Evolutionary conservation across 2,888 invertebrate genomes (phyloP), one percentile per base, ranked within the genome.

Genomic region (Magallana nippona): DNA sequence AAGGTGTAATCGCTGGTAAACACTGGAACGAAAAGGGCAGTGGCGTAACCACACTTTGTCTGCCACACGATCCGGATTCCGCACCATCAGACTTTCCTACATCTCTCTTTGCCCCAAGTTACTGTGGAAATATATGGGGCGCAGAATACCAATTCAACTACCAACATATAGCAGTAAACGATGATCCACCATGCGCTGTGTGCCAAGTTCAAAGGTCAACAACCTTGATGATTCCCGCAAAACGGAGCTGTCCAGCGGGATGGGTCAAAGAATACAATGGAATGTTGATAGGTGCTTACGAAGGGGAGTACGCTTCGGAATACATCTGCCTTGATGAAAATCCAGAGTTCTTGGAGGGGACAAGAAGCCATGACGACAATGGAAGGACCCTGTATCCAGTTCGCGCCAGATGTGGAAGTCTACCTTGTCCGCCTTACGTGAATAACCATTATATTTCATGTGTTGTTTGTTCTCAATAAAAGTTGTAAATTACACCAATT

Each of bases 301-400:
- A 27, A 10, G 57, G 32, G 11, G 77, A 82, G 15, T 27, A 78
- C 27, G 15, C 77, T 15, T 77, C 82, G n/a, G 82, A 82, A 10
- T 82, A 78, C 27, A 22, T 82, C 22, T 82, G 82, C 56, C 8
- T 82, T 22, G 56, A 77, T 55, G 82, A 82, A 22, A 82, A 77
- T 77, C 82, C 82, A 32, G 82, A 82, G 22, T 82, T 19, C 22
- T 82, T 77, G 32, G 82, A 78, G 56, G 82, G 82, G 19, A 82
- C 82, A 17, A 17, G 82, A 8, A n/a, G 19, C 5, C 77, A 77
- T 57, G 19, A 77, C n/a, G 27, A 57, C 27, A 27, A 82, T 77
- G 82, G 82, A 1, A 27, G 82, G 10, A 82, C 82, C 5, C 44
- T 82, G 1, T 82, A 82, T 77, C 82, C 82, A 1, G 55, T 77